A percentile compares a stretch with the other conserved stretches of the same genome.
Conservation (phyloP, 2,888 invertebrate species). For the Tupiocoris notatus region DNA sequence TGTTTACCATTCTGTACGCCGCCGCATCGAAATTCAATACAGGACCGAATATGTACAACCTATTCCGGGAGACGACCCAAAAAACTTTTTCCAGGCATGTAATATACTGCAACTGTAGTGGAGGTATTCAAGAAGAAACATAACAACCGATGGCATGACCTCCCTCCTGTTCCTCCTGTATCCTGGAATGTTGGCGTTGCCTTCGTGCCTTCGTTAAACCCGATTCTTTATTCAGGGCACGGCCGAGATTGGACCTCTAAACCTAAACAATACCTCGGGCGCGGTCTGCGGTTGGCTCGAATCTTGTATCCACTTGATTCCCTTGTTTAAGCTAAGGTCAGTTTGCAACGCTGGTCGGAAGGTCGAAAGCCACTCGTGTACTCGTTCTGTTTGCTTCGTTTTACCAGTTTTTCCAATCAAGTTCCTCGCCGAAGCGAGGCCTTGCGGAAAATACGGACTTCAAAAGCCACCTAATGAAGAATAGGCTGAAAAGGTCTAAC, state of each 20-base stretch:
- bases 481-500: too few species aligned
- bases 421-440: neutral
- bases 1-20: too few species aligned
- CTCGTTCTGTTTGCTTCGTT: neutral
- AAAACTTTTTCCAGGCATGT: too few species aligned
- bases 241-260: conserved; percentile 34
- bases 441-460: too few species aligned
- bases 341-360: neutral
- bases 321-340: conserved; percentile 23
- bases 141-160: conserved; percentile 5
- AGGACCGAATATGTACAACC: too few species aligned
- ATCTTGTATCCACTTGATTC: conserved; percentile 39
- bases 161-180: neutral
- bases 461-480: too few species aligned
- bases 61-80: too few species aligned
- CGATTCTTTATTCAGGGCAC: conserved; percentile 39
- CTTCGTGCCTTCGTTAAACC: conserved; percentile 28
- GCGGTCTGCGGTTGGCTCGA: neutral
- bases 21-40: too few species aligned
- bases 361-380: neutral
- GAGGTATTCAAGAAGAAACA: neutral
- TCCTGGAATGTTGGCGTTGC: neutral
- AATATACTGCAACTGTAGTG: neutral
- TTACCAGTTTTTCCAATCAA: conserved; percentile 7
- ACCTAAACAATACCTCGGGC: conserved; percentile 27